Conservation (phyloP, 2,797 vertebrate species). For the Clarias platycephalus region DNA sequence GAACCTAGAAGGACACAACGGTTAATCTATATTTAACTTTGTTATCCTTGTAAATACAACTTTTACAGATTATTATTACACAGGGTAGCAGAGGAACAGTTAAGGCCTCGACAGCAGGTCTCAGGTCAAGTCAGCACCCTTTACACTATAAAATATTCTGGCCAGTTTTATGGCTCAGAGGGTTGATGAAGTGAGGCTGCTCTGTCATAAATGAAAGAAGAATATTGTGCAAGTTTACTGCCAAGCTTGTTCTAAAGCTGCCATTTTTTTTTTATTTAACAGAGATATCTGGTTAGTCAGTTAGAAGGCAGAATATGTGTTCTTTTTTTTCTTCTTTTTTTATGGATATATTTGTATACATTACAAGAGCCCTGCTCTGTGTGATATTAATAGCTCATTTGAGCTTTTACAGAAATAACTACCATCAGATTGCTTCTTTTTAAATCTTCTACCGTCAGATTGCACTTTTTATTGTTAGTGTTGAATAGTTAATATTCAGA, state of each 20-base stretch:
- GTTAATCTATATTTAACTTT: neutral
- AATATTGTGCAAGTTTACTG: slow-evolving; percentile 47
- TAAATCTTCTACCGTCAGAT: slow-evolving; percentile 11
- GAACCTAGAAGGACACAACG: neutral
- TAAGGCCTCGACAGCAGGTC: slow-evolving; percentile 46
- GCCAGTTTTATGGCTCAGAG: slow-evolving; percentile 74
- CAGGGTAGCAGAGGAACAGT: slow-evolving; percentile 56
- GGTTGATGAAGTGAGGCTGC: slow-evolving; percentile 45
- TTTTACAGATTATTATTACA: slow-evolving; percentile 38
- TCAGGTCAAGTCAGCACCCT: slow-evolving; percentile 40
- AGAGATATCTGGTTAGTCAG: slow-evolving; percentile 40
- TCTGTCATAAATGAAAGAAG: slow-evolving; percentile 38
- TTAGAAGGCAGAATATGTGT: slow-evolving; percentile 32
- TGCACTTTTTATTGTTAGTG: slow-evolving; percentile 54
- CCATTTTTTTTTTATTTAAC: slow-evolving; percentile 49
- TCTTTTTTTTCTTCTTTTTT: slow-evolving; percentile 45
- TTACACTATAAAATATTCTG: slow-evolving; percentile 55
- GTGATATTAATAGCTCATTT: slow-evolving; percentile 60
- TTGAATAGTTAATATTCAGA: slow-evolving; percentile 57
- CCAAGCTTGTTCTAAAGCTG: slow-evolving; percentile 55
- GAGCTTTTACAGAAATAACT: slow-evolving; percentile 55
- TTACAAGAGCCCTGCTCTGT: slow-evolving; percentile 73
- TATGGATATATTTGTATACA: slow-evolving; percentile 56
- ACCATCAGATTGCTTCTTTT: slow-evolving; percentile 59
- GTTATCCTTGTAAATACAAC: slow-evolving; percentile 43